Base-by-base conservation (phyloP, 2,888 invertebrate species). In the Parthenolecanium corni region DNA sequence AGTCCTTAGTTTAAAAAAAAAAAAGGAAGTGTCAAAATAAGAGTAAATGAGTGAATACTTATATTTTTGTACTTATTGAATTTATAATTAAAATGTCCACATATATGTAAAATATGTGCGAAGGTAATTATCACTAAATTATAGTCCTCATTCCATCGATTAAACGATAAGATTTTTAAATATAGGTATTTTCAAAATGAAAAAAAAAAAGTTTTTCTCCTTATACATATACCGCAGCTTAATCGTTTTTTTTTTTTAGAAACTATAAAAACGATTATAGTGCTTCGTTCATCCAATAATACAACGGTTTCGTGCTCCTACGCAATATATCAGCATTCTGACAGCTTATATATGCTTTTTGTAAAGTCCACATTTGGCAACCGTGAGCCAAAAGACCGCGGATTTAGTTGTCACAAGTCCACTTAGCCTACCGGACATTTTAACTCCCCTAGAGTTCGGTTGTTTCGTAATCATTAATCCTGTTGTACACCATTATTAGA, bases 391-490 rank as follows among this genome's bases (percentile, higher is more conserved):
- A 54, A 54, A 44, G 24, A 44, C 54, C 54, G 54, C 42, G 57
- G 57, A 57, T 57, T 57, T 57, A 57, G 57, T 44, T 57, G 57
- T 57, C 57, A 57, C 57, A 57, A 46, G 57, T 42, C 57, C 57
- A 57, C 57, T 57, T 57, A 31, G 31, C 31, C 31, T 31, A 46
- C 21, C 31, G 57, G 57, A 57, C 57, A 57, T 57, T 57, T 46
- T 46, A 57, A 54, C 44, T 24, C 52, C 52, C 52, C 52, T 36
- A 42, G 18, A 42, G 14, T 42, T 4, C 16, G 44, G 44, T 14
- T 14, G 44, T 42, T 42, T 42, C 44, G 44, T 42, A 42, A 42
- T 42, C 18, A 42, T 42, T 42, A 42, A 42, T 42, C 44, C 44
- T 42, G 4, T 42, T 18, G 44, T 18, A 18, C 14, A 18, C 18